Conservation (phyloP, 2,113 vertebrate genomes). For the Ia io region DNA sequence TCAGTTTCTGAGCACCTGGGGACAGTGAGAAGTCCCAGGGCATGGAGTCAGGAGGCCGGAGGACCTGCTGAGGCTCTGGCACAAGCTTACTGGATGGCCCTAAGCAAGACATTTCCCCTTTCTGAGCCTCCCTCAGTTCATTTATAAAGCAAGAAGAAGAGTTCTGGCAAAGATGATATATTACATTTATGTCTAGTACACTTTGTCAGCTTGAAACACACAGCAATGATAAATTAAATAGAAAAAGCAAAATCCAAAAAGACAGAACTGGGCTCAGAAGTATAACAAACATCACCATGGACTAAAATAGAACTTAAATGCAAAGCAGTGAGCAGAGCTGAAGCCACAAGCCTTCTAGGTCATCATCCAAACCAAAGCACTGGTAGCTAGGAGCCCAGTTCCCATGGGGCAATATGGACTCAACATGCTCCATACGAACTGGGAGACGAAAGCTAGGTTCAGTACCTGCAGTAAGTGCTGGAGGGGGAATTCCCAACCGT, state of each 20-base stretch:
- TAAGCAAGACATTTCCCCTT: neutral
- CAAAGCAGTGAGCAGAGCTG: constrained; percentile 10
- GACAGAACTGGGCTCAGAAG: neutral
- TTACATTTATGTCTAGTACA: neutral
- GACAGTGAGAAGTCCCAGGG: neutral
- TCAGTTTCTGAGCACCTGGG: neutral
- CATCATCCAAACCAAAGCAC: neutral
- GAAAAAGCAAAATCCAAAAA: constrained; percentile 43
- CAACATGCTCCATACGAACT: neutral
- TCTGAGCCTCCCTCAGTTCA: neutral
- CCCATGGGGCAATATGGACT: neutral
- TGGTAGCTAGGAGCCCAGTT: neutral
- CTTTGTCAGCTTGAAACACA: constrained; percentile 39
- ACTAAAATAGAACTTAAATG: constrained; percentile 46
- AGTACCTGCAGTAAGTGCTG: neutral
- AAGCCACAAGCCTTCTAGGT: constrained; percentile 13
- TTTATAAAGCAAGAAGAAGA: neutral
- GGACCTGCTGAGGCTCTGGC: neutral
- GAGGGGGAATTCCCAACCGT: neutral
- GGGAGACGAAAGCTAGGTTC: neutral
- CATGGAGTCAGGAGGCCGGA: neutral
- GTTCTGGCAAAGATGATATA: neutral
- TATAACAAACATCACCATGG: constrained; percentile 1
- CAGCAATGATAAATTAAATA: constrained; percentile 1
- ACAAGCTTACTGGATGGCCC: neutral